These are phyloP conservation scores for Murina feae DNA, from an alignment of 2,113 vertebrate genomes.

Conservation along the genomic window DNA sequence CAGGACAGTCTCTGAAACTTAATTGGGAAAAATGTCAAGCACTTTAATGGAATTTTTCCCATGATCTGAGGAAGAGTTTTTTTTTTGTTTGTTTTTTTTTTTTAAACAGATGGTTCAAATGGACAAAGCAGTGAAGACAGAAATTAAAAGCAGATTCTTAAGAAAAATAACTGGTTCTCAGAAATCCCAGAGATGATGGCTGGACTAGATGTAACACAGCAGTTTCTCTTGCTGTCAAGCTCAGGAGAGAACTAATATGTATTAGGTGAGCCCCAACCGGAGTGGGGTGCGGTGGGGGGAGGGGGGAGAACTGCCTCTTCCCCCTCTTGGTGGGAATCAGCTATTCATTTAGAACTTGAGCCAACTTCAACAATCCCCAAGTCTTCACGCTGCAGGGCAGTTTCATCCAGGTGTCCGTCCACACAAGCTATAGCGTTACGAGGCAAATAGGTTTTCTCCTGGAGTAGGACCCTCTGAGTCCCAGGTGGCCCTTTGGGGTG, in stretches of 20 bases:
- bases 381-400: background rate
- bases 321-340: background rate
- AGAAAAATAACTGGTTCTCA: constrained; percentile 38
- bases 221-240: background rate
- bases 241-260: constrained; percentile 9
- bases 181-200: constrained; percentile 31
- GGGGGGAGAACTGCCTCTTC: background rate
- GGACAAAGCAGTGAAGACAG: constrained; percentile 55
- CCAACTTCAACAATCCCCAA: background rate
- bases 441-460: background rate
- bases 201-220: background rate
- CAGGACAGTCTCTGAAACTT: constrained; percentile 44
- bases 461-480: background rate
- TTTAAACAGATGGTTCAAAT: constrained; percentile 65
- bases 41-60: constrained; percentile 67
- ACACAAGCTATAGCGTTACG: background rate
- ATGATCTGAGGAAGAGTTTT: constrained; percentile 33
- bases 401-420: background rate
- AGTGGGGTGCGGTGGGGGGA: no score
- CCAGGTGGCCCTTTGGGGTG: background rate
- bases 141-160: constrained; percentile 68
- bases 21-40: constrained; percentile 71
- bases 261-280: background rate
- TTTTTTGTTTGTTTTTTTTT: no score
- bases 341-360: background rate